phyloP scores from a whole-genome alignment of 2,888 invertebrate species.

The Mesorhabditis belari region DNA sequence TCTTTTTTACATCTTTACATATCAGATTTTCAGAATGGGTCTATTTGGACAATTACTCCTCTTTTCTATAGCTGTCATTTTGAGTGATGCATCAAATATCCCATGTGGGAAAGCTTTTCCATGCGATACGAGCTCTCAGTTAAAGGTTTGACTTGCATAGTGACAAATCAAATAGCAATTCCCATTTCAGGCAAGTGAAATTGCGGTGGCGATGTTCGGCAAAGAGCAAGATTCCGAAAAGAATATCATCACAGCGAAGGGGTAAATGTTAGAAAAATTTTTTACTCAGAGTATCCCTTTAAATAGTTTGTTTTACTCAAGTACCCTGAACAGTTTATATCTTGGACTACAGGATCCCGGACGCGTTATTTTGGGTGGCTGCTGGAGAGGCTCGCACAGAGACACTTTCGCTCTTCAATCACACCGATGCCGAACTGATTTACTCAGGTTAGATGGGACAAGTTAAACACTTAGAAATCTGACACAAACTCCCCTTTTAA shows the following conservation, averaged over 20 bases:
- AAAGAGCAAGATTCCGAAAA: background rate
- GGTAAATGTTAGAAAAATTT: background rate
- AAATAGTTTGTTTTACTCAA: too few relatives aligned
- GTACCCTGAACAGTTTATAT: background rate
- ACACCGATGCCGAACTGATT: conserved; percentile 31
- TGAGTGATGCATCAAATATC: conserved; percentile 31
- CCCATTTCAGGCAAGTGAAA: background rate
- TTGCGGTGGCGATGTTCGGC: background rate
- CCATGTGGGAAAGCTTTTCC: conserved; percentile 47
- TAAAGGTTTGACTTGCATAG: too few relatives aligned
- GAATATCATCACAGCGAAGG: background rate
- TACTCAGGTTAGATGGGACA: conserved; percentile 14
- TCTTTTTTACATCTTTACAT: too few relatives aligned
- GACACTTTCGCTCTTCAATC: conserved; percentile 34
- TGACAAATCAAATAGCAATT: too few relatives aligned
- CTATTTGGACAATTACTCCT: too few relatives aligned
- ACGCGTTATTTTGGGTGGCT: conserved; percentile 38
- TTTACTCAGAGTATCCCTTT: too few relatives aligned
- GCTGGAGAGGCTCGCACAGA: conserved; percentile 45
- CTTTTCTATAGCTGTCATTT: too few relatives aligned
- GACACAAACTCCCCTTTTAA: background rate
- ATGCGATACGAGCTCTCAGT: background rate
- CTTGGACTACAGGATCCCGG: conserved; percentile 35
- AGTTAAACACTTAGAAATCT: background rate
- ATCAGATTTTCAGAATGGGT: too few relatives aligned